phyloP scores from a whole-genome alignment of 2,888 invertebrate genomes.

The Luperina testacea region DNA sequence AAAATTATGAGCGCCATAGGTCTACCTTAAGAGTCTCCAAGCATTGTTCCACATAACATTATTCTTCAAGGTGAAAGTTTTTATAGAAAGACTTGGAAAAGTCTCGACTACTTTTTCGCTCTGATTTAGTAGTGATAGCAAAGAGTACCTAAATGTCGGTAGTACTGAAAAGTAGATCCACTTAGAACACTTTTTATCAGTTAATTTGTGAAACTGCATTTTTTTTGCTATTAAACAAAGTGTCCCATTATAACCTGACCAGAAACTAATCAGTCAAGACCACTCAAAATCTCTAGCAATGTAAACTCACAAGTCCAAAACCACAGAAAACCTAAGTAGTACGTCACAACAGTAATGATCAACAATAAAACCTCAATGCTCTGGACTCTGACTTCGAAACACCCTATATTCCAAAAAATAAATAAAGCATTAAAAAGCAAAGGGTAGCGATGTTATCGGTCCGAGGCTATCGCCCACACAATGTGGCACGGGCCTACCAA shows the following conservation, averaged over 20 bases:
- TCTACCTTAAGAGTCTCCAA: constrained; percentile 40
- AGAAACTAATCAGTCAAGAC: not conserved
- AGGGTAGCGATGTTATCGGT: constrained; percentile 69
- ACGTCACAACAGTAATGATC: constrained; percentile 24
- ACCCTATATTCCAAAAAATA: constrained; percentile 41
- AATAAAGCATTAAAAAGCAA: constrained; percentile 66
- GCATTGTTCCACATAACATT: constrained; percentile 38
- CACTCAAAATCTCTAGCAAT: constrained; percentile 6
- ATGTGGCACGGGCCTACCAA: constrained; percentile 77
- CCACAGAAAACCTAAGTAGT: constrained; percentile 8
- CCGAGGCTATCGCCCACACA: constrained; percentile 68
- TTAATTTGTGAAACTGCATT: not conserved
- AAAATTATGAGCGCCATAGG: constrained; percentile 48
- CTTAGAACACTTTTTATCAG: not conserved
- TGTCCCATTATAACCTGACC: not conserved
- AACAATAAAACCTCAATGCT: constrained; percentile 42
- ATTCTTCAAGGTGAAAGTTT: constrained; percentile 51
- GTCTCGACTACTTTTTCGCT: not conserved
- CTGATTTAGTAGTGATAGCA: constrained; percentile 2
- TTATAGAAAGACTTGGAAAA: constrained; percentile 5
- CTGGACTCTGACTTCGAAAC: constrained; percentile 37
- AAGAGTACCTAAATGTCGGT: not conserved
- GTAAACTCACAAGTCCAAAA: not conserved
- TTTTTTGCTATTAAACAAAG: not conserved
- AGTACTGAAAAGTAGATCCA: not conserved